Percentiles rank a stretch among this genome's conserved stretches.
phyloP scores from a whole-genome alignment of 2,113 vertebrate genomes.

The Accipiter virgatus region DNA sequence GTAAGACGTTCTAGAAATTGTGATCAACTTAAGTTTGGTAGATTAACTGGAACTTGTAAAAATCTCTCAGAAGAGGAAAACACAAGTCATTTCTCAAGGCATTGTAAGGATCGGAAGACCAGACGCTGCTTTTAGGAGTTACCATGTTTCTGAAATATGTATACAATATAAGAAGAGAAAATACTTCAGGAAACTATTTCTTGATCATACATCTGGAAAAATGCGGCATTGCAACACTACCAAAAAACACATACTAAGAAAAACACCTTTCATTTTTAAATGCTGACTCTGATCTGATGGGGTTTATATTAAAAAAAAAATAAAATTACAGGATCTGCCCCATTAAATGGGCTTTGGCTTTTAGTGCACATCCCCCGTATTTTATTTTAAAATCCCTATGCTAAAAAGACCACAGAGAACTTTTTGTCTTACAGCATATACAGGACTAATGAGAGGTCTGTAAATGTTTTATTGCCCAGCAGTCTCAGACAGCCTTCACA shows the following conservation, averaged over 20 bases:
- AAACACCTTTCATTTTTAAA: too few species aligned
- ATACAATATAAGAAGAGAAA: neutral
- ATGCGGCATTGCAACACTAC: neutral
- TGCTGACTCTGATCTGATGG: neutral
- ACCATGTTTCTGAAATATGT: fast-evolving
- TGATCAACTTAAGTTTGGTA: neutral
- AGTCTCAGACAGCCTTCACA: neutral
- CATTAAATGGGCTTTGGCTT: neutral
- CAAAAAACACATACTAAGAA: neutral
- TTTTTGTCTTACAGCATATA: neutral
- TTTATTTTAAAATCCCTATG: neutral
- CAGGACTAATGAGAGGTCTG: neutral
- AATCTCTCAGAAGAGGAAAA: neutral
- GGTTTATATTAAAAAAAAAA: neutral
- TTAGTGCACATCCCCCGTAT: neutral
- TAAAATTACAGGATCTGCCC: neutral
- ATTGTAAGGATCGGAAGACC: neutral
- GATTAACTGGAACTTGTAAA: neutral
- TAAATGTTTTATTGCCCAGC: neutral
- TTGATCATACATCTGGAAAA: neutral
- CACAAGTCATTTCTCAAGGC: neutral
- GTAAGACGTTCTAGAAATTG: neutral
- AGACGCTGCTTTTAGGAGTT: neutral
- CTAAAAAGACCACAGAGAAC: neutral
- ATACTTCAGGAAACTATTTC: neutral